Conservation (phyloP, 2,113 vertebrate species). For the Rallus limicola region DNA sequence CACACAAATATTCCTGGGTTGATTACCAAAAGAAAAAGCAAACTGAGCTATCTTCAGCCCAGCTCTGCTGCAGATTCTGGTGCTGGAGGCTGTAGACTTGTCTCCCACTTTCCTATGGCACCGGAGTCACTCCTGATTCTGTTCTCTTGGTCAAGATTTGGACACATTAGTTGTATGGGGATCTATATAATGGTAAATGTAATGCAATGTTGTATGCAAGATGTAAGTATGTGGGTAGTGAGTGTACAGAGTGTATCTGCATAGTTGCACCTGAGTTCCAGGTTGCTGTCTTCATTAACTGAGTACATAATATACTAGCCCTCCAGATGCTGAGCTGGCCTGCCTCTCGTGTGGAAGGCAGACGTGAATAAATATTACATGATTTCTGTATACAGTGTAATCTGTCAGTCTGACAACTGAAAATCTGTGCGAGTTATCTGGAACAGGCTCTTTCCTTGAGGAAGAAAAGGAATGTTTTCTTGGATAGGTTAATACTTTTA, state of each 20-base stretch:
- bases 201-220: not conserved
- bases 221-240: not conserved
- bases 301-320: not conserved
- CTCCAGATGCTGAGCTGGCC: not conserved
- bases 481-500: not conserved
- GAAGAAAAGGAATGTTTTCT: not conserved
- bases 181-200: not conserved
- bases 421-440: not conserved
- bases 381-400: not conserved
- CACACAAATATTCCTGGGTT: not conserved
- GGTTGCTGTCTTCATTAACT: not conserved
- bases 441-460: not conserved
- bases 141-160: not conserved
- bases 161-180: fast-evolving
- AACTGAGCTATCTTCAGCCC: not conserved
- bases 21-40: not conserved
- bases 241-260: not conserved
- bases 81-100: not conserved
- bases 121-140: not conserved
- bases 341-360: not conserved
- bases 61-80: not conserved
- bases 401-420: not conserved
- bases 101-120: not conserved
- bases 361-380: not conserved
- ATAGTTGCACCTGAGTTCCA: not conserved